Evolutionary conservation across 2,113 vertebrate genomes (phyloP).

Genomic region (Crotalus tigris): DNA sequence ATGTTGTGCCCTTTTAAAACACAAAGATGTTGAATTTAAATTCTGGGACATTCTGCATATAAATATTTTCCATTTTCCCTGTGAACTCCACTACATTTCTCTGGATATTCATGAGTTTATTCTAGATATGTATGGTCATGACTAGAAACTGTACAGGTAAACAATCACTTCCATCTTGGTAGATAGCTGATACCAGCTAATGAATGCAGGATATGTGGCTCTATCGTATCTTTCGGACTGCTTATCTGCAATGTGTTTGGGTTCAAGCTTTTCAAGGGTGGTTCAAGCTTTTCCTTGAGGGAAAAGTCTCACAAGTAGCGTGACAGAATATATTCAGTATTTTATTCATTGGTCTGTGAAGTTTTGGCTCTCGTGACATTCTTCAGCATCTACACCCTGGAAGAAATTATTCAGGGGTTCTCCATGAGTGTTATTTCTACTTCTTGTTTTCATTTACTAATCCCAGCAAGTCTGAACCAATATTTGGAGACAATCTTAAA

Average conservation of each 20-base stretch:
- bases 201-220: neutral
- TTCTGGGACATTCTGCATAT: neutral
- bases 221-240: neutral
- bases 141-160: neutral
- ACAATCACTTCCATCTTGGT: neutral
- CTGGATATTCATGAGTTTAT: neutral
- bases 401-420: neutral
- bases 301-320: neutral
- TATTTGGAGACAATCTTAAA: neutral
- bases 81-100: neutral
- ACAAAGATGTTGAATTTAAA: neutral
- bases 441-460: neutral
- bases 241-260: neutral
- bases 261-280: neutral
- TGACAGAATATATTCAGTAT: neutral
- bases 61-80: neutral
- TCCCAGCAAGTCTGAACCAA: neutral
- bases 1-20: neutral
- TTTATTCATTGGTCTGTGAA: neutral
- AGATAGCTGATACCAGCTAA: neutral
- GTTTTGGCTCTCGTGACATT: neutral
- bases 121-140: neutral
- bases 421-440: neutral
- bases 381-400: neutral
- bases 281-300: neutral